Conservation (phyloP, 2,797 vertebrate genomes). For the Nyctibius grandis region DNA sequence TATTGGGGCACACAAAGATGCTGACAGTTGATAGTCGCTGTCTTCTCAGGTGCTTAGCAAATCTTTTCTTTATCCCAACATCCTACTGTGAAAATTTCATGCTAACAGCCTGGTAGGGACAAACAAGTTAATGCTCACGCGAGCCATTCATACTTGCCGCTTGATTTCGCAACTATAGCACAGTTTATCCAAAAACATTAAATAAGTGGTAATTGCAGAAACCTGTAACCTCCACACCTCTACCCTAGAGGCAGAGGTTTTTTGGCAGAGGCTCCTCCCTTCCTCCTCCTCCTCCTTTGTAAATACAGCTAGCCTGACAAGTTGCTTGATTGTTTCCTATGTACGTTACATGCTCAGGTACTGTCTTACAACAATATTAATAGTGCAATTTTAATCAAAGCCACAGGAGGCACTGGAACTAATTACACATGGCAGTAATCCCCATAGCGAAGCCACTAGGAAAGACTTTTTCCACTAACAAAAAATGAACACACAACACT, state of each 20-base stretch:
- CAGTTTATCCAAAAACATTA: not conserved
- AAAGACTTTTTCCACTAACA: not conserved
- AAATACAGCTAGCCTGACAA: not conserved
- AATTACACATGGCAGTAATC: slow-evolving; percentile 3
- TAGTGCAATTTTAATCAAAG: slow-evolving; percentile 11
- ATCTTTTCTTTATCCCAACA: not conserved
- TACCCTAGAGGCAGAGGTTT: not conserved
- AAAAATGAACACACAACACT: not conserved
- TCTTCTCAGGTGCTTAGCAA: not conserved
- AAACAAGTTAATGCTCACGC: accelerated
- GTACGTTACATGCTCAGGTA: not conserved
- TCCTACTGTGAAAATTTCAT: not conserved
- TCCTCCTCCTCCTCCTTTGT: not conserved
- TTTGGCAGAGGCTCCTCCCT: not conserved
- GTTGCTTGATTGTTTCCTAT: not conserved
- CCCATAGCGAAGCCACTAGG: not conserved
- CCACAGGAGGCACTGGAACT: slow-evolving; percentile 24
- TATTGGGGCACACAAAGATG: not conserved
- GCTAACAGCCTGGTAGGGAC: not conserved
- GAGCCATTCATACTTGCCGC: not conserved
- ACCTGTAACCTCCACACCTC: not conserved
- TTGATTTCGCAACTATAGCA: not conserved
- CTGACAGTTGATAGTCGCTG: not conserved
- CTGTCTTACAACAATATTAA: not conserved
- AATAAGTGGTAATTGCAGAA: not conserved